Percentiles rank a stretch among this genome's conserved stretches.
Conservation (phyloP, 2,888 invertebrate species). For the Pseudococcus viburni region DNA sequence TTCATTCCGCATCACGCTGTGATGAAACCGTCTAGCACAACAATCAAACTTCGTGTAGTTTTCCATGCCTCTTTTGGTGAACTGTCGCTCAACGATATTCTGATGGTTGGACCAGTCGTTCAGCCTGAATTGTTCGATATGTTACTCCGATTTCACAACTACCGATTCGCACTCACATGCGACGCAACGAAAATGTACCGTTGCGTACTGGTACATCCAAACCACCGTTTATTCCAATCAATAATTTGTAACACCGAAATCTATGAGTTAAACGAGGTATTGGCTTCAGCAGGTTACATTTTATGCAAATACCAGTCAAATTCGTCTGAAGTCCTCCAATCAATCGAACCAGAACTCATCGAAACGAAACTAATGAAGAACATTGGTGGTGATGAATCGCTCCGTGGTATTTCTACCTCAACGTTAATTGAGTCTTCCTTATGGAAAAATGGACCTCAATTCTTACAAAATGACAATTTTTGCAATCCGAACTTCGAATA, state of each 20-base stretch:
- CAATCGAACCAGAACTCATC: constrained; percentile 45
- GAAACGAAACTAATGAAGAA: neutral
- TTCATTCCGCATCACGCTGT: constrained; percentile 71
- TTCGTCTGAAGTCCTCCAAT: neutral
- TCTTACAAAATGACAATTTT: too few species aligned
- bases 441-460: constrained; percentile 31
- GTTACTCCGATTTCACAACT: constrained; percentile 69
- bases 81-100: constrained; percentile 63
- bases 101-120: constrained; percentile 70
- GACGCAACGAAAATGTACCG: constrained; percentile 71
- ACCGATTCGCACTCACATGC: constrained; percentile 69
- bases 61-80: constrained; percentile 70
- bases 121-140: constrained; percentile 70
- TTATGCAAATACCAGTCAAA: constrained; percentile 69
- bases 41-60: constrained; percentile 70
- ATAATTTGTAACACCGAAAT: constrained; percentile 71
- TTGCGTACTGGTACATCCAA: constrained; percentile 67
- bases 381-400: neutral
- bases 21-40: constrained; percentile 69
- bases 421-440: neutral
- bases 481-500: neutral
- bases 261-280: constrained; percentile 70
- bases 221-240: constrained; percentile 70
- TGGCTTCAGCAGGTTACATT: constrained; percentile 66
- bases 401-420: neutral